phyloP scores from a whole-genome alignment of 2,797 vertebrate species.

The Austrolebias charrua region DNA sequence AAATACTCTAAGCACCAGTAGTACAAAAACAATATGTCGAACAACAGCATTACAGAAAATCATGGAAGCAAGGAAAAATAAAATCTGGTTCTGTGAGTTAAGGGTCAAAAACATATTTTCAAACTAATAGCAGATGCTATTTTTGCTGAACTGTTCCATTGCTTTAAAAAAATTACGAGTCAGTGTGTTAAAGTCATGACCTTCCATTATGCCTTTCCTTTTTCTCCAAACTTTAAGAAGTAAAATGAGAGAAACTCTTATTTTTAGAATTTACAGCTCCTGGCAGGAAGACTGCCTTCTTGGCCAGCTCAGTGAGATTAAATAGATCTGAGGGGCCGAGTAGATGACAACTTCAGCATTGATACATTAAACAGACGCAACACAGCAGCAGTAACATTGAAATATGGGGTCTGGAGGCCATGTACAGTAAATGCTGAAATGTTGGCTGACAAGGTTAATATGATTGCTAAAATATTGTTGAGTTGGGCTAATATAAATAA shows the following conservation, averaged over 20 bases:
- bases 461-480: slow-evolving; percentile 61
- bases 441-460: slow-evolving; percentile 63
- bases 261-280: slow-evolving; percentile 49
- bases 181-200: neutral
- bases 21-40: too few relatives aligned
- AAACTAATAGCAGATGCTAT: too few relatives aligned
- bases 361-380: slow-evolving; percentile 53
- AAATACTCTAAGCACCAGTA: too few relatives aligned
- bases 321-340: neutral
- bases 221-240: slow-evolving; percentile 17
- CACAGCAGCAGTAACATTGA: slow-evolving; percentile 38
- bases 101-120: too few relatives aligned
- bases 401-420: slow-evolving; percentile 43
- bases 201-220: neutral
- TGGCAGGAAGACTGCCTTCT: slow-evolving; percentile 30
- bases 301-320: slow-evolving; percentile 19
- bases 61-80: too few relatives aligned
- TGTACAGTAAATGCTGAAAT: slow-evolving; percentile 46
- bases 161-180: neutral
- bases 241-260: slow-evolving; percentile 22
- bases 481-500: slow-evolving; percentile 37
- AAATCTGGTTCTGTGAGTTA: too few relatives aligned
- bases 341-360: slow-evolving; percentile 38
- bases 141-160: too few relatives aligned
- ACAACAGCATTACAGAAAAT: too few relatives aligned